These are phyloP conservation scores for Atrina japonica DNA, from an alignment of 2,888 invertebrate species.

Conservation along the genomic window DNA sequence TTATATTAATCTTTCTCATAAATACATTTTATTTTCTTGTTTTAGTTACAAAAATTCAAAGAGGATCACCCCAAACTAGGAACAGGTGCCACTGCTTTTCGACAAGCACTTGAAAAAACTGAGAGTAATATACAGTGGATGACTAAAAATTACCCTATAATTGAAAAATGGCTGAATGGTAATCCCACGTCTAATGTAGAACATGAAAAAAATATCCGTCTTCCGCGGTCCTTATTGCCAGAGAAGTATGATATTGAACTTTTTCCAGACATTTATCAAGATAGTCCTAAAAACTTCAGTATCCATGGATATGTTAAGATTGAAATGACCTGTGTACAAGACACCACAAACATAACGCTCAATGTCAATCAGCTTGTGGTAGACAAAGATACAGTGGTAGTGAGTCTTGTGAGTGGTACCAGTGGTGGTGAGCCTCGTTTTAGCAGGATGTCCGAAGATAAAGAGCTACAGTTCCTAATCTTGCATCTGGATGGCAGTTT, in stretches of 20 bases:
- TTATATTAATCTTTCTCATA: too few relatives aligned
- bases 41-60: conserved; percentile 52
- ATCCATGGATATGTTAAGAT: conserved; percentile 58
- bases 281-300: conserved; percentile 50
- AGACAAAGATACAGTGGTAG: not conserved
- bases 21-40: not conserved
- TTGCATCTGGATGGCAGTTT: conserved; percentile 45
- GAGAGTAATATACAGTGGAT: conserved; percentile 92
- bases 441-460: conserved; percentile 10
- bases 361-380: conserved; percentile 86
- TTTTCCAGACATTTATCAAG: conserved; percentile 64
- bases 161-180: conserved; percentile 87
- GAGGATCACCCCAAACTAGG: conserved; percentile 82
- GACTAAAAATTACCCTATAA: conserved; percentile 87
- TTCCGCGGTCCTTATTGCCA: conserved; percentile 59
- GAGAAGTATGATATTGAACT: conserved; percentile 60
- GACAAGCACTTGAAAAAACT: conserved; percentile 90
- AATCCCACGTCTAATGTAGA: too few relatives aligned
- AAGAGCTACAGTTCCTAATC: conserved; percentile 48
- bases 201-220: conserved; percentile 20
- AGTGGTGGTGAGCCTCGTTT: not conserved
- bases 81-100: conserved; percentile 86
- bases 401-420: conserved; percentile 1
- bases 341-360: conserved; percentile 86
- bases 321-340: conserved; percentile 42